A percentile compares a stretch with the other conserved stretches of the same genome.
Conservation (phyloP, 2,113 vertebrate genomes). For the Phylloscopus trochiloides region DNA sequence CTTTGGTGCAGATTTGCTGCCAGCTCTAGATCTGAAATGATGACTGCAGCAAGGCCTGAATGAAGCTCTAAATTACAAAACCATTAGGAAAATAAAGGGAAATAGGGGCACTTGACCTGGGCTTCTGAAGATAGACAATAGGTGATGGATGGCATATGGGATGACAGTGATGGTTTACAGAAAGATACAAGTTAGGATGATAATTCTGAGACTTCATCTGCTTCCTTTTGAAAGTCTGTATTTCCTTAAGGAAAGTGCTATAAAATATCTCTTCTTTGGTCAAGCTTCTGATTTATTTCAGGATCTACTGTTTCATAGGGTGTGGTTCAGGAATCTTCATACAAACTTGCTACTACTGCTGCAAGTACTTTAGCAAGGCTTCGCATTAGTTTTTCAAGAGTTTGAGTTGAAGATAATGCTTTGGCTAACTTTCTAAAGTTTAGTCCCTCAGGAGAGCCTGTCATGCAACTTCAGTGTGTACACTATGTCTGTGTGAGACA, state of each 20-base stretch:
- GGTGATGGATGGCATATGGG: background rate
- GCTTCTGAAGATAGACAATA: background rate
- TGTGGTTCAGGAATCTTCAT: background rate
- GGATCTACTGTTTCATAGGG: background rate
- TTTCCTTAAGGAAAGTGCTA: background rate
- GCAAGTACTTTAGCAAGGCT: background rate
- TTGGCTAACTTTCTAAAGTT: background rate
- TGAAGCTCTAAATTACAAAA: background rate
- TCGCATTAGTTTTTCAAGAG: background rate
- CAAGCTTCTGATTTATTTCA: background rate
- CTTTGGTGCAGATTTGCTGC: background rate
- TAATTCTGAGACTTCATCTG: background rate
- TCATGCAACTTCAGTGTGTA: too few species aligned
- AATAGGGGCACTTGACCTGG: background rate
- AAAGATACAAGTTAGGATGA: background rate
- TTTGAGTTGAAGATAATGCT: background rate
- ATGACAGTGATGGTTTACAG: background rate
- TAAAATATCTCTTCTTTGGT: background rate
- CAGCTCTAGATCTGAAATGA: background rate
- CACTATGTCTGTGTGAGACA: accelerated
- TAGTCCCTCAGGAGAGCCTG: background rate
- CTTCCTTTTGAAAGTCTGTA: background rate
- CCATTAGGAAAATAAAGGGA: background rate
- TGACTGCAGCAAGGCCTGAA: background rate
- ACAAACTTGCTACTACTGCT: background rate